phyloP scores from a whole-genome alignment of 1,140 invertebrate genomes.

The Calosoma granatense region DNA sequence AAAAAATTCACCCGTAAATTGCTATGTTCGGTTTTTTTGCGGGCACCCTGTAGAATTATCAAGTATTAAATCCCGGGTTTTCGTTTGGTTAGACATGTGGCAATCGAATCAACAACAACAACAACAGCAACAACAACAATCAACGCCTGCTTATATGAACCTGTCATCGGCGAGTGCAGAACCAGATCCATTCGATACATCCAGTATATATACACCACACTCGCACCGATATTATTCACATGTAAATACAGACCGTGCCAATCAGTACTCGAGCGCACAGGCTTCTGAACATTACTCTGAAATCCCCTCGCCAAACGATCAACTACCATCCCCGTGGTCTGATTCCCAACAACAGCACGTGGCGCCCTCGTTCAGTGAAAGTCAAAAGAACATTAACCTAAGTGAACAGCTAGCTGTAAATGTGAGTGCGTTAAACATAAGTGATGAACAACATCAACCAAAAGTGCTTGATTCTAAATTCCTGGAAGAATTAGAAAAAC shows the following conservation, averaged over 20 bases:
- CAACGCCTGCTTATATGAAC: conserved; percentile 33
- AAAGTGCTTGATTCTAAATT: neutral
- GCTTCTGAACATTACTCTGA: conserved; percentile 11
- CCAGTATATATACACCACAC: conserved; percentile 17
- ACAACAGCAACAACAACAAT: conserved; percentile 40
- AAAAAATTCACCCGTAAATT: no score
- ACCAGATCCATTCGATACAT: conserved; percentile 53
- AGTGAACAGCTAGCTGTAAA: no score
- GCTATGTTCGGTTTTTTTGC: no score
- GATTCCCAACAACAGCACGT: conserved; percentile 6
- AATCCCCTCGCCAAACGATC: conserved; percentile 11
- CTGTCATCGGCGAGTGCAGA: conserved; percentile 17
- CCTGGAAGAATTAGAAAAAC: conserved; percentile 17
- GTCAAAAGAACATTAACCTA: conserved; percentile 39
- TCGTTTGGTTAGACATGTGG: neutral
- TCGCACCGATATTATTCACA: conserved; percentile 18
- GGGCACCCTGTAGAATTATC: no score
- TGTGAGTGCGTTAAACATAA: conserved; percentile 12
- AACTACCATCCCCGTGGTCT: neutral
- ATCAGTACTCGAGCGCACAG: neutral
- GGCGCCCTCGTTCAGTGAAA: conserved; percentile 35
- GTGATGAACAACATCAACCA: neutral
- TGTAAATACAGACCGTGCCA: conserved; percentile 8
- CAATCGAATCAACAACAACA: conserved; percentile 36
- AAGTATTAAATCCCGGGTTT: no score